Evolutionary conservation across 2,797 vertebrate genomes (phyloP).

Genomic region (Iguana delicatissima): DNA sequence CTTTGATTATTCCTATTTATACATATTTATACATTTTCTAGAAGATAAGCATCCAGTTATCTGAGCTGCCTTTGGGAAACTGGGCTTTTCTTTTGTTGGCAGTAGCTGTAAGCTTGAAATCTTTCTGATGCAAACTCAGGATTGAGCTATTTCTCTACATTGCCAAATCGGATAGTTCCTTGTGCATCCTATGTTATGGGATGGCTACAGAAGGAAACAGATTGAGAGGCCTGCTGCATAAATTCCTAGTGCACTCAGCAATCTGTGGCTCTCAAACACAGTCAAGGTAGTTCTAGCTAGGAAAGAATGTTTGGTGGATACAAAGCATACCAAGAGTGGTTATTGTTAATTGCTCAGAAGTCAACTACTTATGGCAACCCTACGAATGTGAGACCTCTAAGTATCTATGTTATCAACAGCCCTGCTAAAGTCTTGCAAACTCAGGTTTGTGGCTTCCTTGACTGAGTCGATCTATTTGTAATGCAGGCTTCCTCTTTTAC

Average conservation of each 20-base stretch:
- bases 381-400: no score
- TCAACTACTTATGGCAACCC: no score
- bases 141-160: not conserved
- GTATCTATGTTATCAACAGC: no score
- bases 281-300: not conserved
- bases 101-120: conserved; percentile 12
- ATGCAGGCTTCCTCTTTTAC: no score
- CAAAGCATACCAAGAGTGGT: not conserved
- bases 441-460: no score
- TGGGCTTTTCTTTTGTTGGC: conserved; percentile 2
- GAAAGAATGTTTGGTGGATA: not conserved
- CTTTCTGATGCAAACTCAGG: conserved; percentile 16
- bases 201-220: not conserved
- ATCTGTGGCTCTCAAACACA: not conserved
- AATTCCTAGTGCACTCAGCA: accelerated
- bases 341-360: no score
- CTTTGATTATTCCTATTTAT: conserved; percentile 54
- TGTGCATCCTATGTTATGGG: not conserved
- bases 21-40: conserved; percentile 33
- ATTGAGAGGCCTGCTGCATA: not conserved
- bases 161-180: not conserved
- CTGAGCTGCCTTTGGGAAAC: conserved; percentile 38
- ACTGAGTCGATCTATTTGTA: no score
- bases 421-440: no score
- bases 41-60: conserved; percentile 55